Evolutionary conservation across 2,113 vertebrate species (phyloP).

Genomic region (Gorilla gorilla): DNA sequence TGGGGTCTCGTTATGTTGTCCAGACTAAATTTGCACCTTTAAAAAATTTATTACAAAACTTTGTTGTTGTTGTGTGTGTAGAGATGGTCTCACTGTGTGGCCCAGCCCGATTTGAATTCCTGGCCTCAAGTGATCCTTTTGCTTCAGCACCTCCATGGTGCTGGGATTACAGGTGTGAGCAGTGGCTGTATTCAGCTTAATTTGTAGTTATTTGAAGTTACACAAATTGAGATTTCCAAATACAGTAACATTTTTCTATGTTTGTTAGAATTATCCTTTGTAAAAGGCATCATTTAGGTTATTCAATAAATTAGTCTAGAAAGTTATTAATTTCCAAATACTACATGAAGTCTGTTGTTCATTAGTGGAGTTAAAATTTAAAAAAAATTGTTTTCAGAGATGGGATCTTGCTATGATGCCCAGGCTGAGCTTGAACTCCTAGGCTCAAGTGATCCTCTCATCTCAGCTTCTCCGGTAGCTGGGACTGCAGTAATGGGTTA

Average conservation of each 20-base stretch:
- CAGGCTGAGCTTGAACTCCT: background rate
- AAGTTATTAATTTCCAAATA: conserved; percentile 26
- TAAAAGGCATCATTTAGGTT: background rate
- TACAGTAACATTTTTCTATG: conserved; percentile 12
- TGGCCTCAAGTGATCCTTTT: no score
- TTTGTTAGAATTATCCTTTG: conserved; percentile 38
- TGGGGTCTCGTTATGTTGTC: no score
- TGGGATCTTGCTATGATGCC: background rate
- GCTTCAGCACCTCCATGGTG: no score
- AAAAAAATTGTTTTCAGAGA: background rate
- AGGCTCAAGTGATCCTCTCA: background rate
- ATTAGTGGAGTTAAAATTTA: background rate
- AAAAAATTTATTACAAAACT: no score
- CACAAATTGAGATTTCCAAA: conserved; percentile 30
- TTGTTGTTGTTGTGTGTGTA: no score
- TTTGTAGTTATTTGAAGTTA: background rate
- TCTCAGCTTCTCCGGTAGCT: background rate
- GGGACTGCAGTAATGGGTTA: background rate
- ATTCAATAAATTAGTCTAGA: conserved; percentile 19
- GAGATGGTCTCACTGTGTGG: no score
- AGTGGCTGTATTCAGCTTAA: no score
- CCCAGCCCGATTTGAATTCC: no score
- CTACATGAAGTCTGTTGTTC: background rate
- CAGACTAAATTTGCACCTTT: no score
- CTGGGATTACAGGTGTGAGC: no score